Evolutionary conservation across 2,797 vertebrate genomes (phyloP), one percentile per base, ranked within the genome.

Genomic region (Florisuga fusca): DNA sequence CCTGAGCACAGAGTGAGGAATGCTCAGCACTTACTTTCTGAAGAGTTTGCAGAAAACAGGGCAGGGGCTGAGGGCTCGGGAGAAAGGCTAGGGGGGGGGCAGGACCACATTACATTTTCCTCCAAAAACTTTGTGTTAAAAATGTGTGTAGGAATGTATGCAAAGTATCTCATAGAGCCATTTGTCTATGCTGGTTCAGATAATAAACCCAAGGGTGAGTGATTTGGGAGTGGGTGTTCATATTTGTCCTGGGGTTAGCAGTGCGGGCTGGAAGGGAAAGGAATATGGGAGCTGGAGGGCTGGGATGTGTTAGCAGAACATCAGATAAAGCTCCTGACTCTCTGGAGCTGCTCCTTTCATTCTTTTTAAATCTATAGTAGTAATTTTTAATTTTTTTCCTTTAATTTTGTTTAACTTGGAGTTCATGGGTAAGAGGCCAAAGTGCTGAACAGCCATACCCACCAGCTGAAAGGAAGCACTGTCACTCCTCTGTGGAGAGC

Each of bases 71-170:
- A 38, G 38, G 38, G 38, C 38, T 38, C 38, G 10, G 38, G 38
- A n/a, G n/a, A n/a, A n/a, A n/a, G n/a, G n/a, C n/a, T n/a, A n/a
- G n/a, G n/a, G n/a, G 38, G 38, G 38, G 38, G 38, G 5, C 38
- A 41, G 38, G 38, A 41, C 13, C 38, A 41, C 38, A 14, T 41
- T 41, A 41, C 13, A 31, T 43, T 27, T 50, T 10, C 27, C 45
- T 38, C 5, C 2, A 8, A 26, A 79, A 27, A 0, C 13, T 17
- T 16, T 41, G 13, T 41, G 14, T 12, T 38, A 31, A 36, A 72
- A 74, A 9, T 6, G 1, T 4, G 1, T 4, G 2, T 31, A 38
- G 31, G 34, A 36, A n/a, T 3, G 5, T 6, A 7, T 2, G 14
- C 43, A 31, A 45, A 54, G 22, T 12, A 16, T 17, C 57, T n/a